Base-by-base conservation (phyloP, 2,888 invertebrate species). In the Drosophila anomalata region DNA sequence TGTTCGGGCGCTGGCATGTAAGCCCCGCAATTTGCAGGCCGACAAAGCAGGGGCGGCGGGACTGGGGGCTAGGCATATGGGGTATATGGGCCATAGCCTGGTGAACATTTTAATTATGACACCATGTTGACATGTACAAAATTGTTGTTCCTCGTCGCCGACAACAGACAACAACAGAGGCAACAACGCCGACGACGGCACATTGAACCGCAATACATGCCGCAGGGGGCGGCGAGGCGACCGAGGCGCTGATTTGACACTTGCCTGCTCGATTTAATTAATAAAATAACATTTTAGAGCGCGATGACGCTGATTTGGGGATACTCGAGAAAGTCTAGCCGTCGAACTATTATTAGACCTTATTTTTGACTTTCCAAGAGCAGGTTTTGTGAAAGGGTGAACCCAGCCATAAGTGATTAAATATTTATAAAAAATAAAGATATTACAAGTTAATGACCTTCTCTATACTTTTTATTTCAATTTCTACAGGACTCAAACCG, bases 31-130 rank as follows among this genome's bases (percentile, higher is more conserved):
- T 80, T 75, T 83, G 72, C 73, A 61, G 63, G 29, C 69, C 61
- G 55, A 22, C 7, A 9, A 29, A 9, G 2, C 9, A 29, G 29
- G 26, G 26, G 26, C 8, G 26, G 8, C 7, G 26, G 26, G 26
- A 8, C 8, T 7, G 8, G 29, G 9, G 29, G 29, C 29, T 9
- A 29, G 29, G 29, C 29, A 29, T 29, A 29, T 14, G 24, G 8
- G 39, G 51, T 11, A 7, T 33, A 53, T 29, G n/a, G 41, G 31
- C 39, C 68, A 62, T 42, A 69, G 58, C 52, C 72, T 62, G 73
- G 74, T 66, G 77, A 87, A 85, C 87, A 87, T 85, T 85, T 87
- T 85, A 85, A 85, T 85, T 85, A 85, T 85, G 87, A 87, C 87
- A 85, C 80, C 79, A 78, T 87, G 87, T 87, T 78, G 85, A 77